Percentiles rank a stretch among this genome's conserved stretches.
These are phyloP conservation scores for Melolontha melolontha DNA, from an alignment of 2,888 invertebrate species.

Conservation along the genomic window DNA sequence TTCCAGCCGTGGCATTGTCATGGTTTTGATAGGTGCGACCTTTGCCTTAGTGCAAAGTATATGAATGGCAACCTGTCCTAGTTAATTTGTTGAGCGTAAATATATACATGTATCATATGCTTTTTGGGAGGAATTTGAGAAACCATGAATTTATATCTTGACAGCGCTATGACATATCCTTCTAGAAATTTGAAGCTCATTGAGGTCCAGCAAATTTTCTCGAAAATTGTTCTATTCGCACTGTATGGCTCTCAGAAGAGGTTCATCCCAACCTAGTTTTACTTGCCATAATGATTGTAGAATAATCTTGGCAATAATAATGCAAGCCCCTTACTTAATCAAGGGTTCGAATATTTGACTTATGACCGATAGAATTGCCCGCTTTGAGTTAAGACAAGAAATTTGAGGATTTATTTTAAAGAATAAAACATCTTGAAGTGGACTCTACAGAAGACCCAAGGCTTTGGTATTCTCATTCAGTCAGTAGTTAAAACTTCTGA, in stretches of 20 bases:
- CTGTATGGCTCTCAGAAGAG: slow-evolving; percentile 14
- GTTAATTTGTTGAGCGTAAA: too few relatives aligned
- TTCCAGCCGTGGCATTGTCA: too few relatives aligned
- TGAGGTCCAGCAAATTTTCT: too few relatives aligned
- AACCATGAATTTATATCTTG: slow-evolving; percentile 34
- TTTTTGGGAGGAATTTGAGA: slow-evolving; percentile 37
- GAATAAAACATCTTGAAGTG: too few relatives aligned
- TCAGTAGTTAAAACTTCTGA: background rate
- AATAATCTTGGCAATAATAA: slow-evolving; percentile 44
- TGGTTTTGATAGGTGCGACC: too few relatives aligned
- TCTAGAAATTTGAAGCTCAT: too few relatives aligned
- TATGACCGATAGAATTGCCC: too few relatives aligned
- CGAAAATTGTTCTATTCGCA: too few relatives aligned
- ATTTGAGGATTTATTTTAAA: too few relatives aligned
- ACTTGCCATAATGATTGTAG: slow-evolving; percentile 43
- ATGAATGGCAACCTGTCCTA: too few relatives aligned
- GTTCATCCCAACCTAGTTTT: slow-evolving; percentile 45
- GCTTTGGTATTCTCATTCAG: background rate
- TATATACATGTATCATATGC: slow-evolving; percentile 39
- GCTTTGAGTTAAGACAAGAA: slow-evolving; percentile 13
- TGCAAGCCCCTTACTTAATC: slow-evolving; percentile 33
- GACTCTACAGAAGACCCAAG: too few relatives aligned
- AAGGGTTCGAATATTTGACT: slow-evolving; percentile 17
- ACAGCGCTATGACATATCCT: background rate
- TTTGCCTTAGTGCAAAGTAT: too few relatives aligned